Conservation (phyloP, 2,113 vertebrate genomes). For the Melanotaenia duboulayi region DNA sequence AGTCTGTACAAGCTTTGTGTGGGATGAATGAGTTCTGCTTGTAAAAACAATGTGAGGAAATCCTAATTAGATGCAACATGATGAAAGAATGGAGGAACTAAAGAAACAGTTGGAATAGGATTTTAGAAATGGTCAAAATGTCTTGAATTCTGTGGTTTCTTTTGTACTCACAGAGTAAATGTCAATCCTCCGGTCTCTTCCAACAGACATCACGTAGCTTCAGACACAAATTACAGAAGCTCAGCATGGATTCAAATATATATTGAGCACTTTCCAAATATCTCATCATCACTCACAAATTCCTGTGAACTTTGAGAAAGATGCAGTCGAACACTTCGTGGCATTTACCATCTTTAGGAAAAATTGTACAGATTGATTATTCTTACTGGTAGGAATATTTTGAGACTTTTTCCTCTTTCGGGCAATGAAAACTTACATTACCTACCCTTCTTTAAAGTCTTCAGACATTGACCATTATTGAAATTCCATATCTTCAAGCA, state of each 20-base stretch:
- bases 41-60: slow-evolving; percentile 51
- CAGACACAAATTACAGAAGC: slow-evolving; percentile 54
- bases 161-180: slow-evolving; percentile 83
- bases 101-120: slow-evolving; percentile 49
- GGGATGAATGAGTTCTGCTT: slow-evolving; percentile 15
- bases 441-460: slow-evolving; percentile 76
- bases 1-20: slow-evolving; percentile 5
- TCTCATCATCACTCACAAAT: slow-evolving; percentile 76
- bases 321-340: slow-evolving; percentile 81
- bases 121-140: slow-evolving; percentile 35
- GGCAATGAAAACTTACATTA: not conserved
- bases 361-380: not conserved
- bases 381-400: not conserved
- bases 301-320: slow-evolving; percentile 81
- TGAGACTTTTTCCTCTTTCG: not conserved
- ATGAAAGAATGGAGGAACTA: slow-evolving; percentile 14
- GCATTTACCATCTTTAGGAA: slow-evolving; percentile 70
- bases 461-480: slow-evolving; percentile 77
- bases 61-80: slow-evolving; percentile 30
- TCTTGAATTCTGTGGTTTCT: slow-evolving; percentile 20
- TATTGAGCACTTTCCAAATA: slow-evolving; percentile 26
- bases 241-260: slow-evolving; percentile 39
- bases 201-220: slow-evolving; percentile 82
- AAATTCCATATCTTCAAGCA: slow-evolving; percentile 83
- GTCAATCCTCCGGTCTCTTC: slow-evolving; percentile 83